Percentiles rank a stretch among this genome's conserved stretches.
Evolutionary conservation across 1,140 invertebrate species (phyloP).

Genomic region (Xylocopa sonorina): DNA sequence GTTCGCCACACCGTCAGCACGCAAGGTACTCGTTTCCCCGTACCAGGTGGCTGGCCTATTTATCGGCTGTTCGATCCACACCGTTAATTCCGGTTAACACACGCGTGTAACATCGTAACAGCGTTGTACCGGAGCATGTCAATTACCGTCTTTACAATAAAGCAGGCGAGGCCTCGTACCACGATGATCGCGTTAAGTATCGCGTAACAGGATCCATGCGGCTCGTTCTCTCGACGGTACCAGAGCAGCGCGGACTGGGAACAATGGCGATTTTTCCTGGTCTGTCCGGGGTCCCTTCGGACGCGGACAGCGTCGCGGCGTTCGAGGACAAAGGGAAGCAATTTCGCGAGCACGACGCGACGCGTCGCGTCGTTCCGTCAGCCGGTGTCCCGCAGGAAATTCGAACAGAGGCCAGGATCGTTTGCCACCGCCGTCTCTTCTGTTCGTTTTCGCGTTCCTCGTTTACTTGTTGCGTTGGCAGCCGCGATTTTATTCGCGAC

Average conservation of each 20-base stretch:
- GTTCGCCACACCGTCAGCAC: neutral
- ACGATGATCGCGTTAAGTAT: conserved; percentile 16
- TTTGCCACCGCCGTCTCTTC: neutral
- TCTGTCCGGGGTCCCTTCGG: too few relatives aligned
- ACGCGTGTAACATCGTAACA: neutral
- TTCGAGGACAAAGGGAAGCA: conserved; percentile 6
- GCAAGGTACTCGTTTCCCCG: neutral
- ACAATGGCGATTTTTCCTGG: conserved; percentile 20
- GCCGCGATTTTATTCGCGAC: conserved; percentile 22
- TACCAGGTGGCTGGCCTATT: neutral
- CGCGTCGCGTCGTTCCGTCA: neutral
- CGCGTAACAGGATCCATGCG: conserved; percentile 15
- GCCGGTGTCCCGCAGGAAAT: conserved; percentile 6
- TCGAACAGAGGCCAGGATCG: neutral
- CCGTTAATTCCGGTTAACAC: conserved; percentile 5
- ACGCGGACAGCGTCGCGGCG: neutral
- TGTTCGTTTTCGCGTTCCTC: neutral
- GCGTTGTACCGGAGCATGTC: conserved; percentile 2
- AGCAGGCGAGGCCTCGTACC: neutral
- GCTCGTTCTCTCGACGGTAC: neutral
- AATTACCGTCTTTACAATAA: conserved; percentile 9
- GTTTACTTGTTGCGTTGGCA: conserved; percentile 26
- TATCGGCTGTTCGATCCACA: neutral
- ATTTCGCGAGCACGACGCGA: conserved; percentile 17
- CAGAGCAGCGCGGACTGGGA: neutral